These are phyloP conservation scores for Aproaerema taeniolella DNA, from an alignment of 2,888 invertebrate species.

Conservation along the genomic window DNA sequence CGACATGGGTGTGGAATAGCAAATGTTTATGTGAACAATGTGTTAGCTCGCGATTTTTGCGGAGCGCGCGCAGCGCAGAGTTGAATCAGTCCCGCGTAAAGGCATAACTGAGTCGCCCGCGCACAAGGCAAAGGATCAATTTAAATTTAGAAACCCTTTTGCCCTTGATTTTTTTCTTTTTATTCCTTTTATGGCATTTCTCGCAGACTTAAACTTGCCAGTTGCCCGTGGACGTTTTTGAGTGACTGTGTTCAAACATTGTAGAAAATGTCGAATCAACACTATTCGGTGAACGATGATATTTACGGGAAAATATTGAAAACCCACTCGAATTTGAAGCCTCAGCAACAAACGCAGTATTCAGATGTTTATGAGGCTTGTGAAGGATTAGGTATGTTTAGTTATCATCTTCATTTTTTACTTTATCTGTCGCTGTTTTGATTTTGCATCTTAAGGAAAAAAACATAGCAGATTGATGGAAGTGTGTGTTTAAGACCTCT, in stretches of 20 bases:
- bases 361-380: conserved; percentile 63
- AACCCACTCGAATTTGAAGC: conserved; percentile 36
- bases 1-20: conserved; percentile 27
- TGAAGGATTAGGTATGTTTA: conserved; percentile 54
- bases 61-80: conserved; percentile 47
- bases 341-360: conserved; percentile 50
- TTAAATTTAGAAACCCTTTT: conserved; percentile 69
- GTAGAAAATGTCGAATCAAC: conserved; percentile 25
- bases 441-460: no score
- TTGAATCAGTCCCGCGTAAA: conserved; percentile 73
- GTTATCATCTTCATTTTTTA: neutral
- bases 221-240: conserved; percentile 38
- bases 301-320: conserved; percentile 67
- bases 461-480: no score
- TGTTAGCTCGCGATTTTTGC: conserved; percentile 61
- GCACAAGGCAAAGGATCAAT: conserved; percentile 55
- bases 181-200: conserved; percentile 36
- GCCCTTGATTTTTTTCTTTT: conserved; percentile 47
- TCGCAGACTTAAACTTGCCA: conserved; percentile 41
- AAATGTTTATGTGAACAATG: conserved; percentile 66
- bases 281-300: conserved; percentile 68
- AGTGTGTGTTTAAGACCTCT: no score
- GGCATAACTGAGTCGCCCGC: conserved; percentile 69
- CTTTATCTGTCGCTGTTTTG: no score
- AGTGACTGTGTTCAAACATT: conserved; percentile 27